Conservation (phyloP, 2,797 vertebrate genomes). For the Vireo griseus region DNA sequence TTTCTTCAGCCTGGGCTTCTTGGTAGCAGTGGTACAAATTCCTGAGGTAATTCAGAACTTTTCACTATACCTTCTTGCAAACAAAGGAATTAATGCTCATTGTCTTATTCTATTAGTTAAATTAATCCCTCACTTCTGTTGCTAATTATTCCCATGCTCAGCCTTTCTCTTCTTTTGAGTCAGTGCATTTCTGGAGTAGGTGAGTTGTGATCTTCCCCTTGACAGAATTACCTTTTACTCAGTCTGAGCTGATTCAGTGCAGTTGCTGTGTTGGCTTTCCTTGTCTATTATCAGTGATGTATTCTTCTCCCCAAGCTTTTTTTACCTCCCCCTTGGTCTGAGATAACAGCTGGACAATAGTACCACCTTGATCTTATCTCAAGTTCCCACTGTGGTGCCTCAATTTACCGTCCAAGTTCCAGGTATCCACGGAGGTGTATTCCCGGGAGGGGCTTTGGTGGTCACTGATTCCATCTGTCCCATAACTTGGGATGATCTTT, state of each 20-base stretch:
- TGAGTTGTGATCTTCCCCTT: not conserved
- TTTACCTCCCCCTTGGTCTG: not conserved
- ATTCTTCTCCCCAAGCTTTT: not conserved
- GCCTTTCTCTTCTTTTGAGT: not conserved
- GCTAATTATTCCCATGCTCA: not conserved
- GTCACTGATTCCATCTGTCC: not conserved
- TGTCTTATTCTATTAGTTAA: not conserved
- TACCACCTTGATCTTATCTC: not conserved
- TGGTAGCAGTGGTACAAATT: rapidly evolving
- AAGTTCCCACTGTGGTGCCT: not conserved
- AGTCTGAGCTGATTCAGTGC: not conserved
- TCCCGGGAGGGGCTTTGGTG: not conserved
- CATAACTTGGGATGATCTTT: not conserved
- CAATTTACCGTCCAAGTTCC: not conserved
- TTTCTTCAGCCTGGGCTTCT: not conserved
- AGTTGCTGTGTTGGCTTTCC: not conserved
- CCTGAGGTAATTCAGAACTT: not conserved
- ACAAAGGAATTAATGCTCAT: not conserved
- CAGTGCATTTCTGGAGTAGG: not conserved
- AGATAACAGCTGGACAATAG: too few relatives aligned
- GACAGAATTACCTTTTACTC: not conserved
- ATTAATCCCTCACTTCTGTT: not conserved
- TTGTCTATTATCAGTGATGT: not conserved
- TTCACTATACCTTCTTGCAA: not conserved
- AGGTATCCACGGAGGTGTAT: rapidly evolving